Conservation (phyloP, 2,888 invertebrate species). For the Agrochola lota region DNA sequence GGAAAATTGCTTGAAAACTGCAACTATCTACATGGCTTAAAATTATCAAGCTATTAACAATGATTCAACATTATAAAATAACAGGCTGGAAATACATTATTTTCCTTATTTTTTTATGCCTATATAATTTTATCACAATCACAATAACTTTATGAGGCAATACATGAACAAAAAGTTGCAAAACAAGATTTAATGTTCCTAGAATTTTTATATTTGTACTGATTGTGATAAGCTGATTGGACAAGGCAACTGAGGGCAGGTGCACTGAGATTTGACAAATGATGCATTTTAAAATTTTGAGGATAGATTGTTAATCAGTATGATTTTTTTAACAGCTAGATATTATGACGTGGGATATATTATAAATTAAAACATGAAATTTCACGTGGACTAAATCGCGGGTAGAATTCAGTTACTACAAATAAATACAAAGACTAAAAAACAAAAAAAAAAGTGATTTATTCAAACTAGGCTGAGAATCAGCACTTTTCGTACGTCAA, state of each 20-base stretch:
- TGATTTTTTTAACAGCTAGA: background rate
- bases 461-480: no score
- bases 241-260: background rate
- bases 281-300: background rate
- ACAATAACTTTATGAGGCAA: constrained; percentile 10
- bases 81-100: constrained; percentile 1
- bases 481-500: no score
- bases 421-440: background rate
- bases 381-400: background rate
- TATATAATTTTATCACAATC: constrained; percentile 16
- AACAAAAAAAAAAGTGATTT: no score
- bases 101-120: constrained; percentile 31
- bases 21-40: constrained; percentile 21
- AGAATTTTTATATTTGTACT: background rate
- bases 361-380: background rate
- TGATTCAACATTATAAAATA: constrained; percentile 30
- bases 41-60: constrained; percentile 19
- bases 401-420: background rate
- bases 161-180: constrained; percentile 6
- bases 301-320: background rate
- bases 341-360: no score
- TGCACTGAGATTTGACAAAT: background rate
- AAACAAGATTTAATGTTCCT: constrained; percentile 6
- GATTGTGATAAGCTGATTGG: constrained; percentile 8
- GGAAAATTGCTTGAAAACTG: constrained; percentile 10